Evolutionary conservation across 2,888 invertebrate genomes (phyloP), one percentile per base, ranked within the genome.

Genomic region (Ectemnius cavifrons): DNA sequence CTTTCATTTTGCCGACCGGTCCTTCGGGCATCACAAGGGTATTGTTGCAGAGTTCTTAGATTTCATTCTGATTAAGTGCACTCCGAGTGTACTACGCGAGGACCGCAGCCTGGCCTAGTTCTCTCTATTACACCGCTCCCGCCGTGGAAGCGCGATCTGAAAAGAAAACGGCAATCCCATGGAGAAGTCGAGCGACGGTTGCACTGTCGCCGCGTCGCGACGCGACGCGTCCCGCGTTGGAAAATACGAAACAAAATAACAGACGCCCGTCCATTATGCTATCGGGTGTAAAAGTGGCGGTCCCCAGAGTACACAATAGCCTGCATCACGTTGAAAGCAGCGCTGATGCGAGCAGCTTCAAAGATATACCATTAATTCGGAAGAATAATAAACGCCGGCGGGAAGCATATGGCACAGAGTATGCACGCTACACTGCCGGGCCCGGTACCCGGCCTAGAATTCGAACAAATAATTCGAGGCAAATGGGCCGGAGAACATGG

Each of bases 1-100:
- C 81, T 81, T 83, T 83, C 81, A 83, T 83, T 83, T 80, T 73
- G 81, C 75, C 78, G 69, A 77, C 77, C 71, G 72, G 74, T 77
- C 73, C 69, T 72, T 67, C 74, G 74, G 67, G 62, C 80, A 78
- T 76, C 74, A 77, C 76, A 67, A 74, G 74, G 60, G 75, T 71
- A 76, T 73, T 76, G 81, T 79, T 70, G 71, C 71, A 68, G 72
- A 77, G 45, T 71, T 75, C 77, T 81, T 76, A 71, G 79, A 75
- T 82, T 79, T 82, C 82, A 83, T 83, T 74, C 81, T 81, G 81
- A 82, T 79, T 77, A 80, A 75, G 74, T 60, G 70, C 74, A 64
- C 66, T 71, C 69, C 63, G 47, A 63, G 52, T 37, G 37, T 11
- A 37, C 6, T 66, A 68, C 73, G 67, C 71, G 67, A 60, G 37